Conservation (phyloP, 2,888 invertebrate species). For the Phymatocera aterrima region DNA sequence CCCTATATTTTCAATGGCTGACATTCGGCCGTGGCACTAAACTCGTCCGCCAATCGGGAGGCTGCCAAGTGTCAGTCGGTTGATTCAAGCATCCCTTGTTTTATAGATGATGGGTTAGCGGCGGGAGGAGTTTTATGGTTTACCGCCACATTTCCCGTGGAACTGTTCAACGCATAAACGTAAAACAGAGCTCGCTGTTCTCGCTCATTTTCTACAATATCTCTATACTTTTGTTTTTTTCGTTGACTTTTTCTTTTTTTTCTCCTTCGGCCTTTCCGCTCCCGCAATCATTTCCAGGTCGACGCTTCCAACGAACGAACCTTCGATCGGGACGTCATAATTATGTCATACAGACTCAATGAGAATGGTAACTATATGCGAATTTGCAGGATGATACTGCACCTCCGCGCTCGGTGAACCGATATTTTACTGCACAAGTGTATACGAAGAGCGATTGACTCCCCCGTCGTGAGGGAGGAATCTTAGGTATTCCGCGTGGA, state of each 20-base stretch:
- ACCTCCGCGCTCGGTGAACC: too few relatives aligned
- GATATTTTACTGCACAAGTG: too few relatives aligned
- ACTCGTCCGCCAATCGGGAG: slow-evolving; percentile 18
- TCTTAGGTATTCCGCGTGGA: neutral
- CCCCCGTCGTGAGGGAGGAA: neutral
- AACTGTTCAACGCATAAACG: slow-evolving; percentile 28
- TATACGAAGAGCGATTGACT: neutral
- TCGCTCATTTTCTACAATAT: slow-evolving; percentile 28
- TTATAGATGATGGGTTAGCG: slow-evolving; percentile 37
- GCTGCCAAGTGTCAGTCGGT: slow-evolving; percentile 34
- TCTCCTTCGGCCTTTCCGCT: neutral
- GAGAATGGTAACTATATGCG: too few relatives aligned
- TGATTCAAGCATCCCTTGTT: slow-evolving; percentile 42
- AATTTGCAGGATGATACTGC: too few relatives aligned
- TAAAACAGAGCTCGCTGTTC: slow-evolving; percentile 21
- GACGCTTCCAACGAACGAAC: too few relatives aligned
- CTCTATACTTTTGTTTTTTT: neutral
- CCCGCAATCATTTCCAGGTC: neutral
- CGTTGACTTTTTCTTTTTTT: neutral
- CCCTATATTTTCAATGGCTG: slow-evolving; percentile 3
- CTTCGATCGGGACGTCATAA: too few relatives aligned
- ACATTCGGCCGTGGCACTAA: neutral
- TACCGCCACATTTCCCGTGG: slow-evolving; percentile 27
- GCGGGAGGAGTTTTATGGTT: slow-evolving; percentile 26
- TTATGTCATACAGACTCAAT: too few relatives aligned